Evolutionary conservation across 2,888 invertebrate genomes (phyloP).

Genomic region (Phanerotoma sp.): DNA sequence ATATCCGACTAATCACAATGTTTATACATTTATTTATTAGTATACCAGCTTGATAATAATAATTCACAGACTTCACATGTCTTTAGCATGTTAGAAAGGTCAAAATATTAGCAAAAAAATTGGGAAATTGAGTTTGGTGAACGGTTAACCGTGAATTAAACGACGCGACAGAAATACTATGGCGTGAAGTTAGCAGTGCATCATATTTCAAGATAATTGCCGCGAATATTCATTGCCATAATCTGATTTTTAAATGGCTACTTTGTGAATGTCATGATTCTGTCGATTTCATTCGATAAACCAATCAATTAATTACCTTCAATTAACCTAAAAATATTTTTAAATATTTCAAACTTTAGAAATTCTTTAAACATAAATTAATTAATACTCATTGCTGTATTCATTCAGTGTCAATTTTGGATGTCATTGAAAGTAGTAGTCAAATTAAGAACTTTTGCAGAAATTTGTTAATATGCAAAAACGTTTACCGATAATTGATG

Average conservation of each 20-base stretch:
- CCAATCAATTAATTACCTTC: no score
- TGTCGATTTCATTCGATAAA: no score
- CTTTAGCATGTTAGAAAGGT: slow-evolving; percentile 27
- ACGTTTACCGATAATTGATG: no score
- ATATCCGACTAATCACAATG: slow-evolving; percentile 3
- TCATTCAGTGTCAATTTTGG: background rate
- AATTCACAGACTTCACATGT: slow-evolving; percentile 13
- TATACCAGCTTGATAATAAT: slow-evolving; percentile 17
- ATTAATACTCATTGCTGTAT: background rate
- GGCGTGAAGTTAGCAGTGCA: slow-evolving; percentile 39
- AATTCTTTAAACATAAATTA: no score
- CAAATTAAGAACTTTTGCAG: background rate
- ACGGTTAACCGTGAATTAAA: slow-evolving; percentile 44
- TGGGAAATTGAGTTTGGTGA: slow-evolving; percentile 28
- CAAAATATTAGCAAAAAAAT: slow-evolving; percentile 23
- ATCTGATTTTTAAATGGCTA: background rate
- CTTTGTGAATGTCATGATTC: no score
- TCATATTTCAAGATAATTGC: slow-evolving; percentile 18
- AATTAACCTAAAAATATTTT: no score
- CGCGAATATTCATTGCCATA: slow-evolving; percentile 2
- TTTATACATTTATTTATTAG: slow-evolving; percentile 24
- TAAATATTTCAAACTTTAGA: no score
- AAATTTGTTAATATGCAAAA: background rate
- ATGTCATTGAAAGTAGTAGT: background rate
- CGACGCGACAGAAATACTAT: slow-evolving; percentile 39